Evolutionary conservation across 1,140 invertebrate species (phyloP), one percentile per base, ranked within the genome.

Genomic region (Nilaparvata lugens): DNA sequence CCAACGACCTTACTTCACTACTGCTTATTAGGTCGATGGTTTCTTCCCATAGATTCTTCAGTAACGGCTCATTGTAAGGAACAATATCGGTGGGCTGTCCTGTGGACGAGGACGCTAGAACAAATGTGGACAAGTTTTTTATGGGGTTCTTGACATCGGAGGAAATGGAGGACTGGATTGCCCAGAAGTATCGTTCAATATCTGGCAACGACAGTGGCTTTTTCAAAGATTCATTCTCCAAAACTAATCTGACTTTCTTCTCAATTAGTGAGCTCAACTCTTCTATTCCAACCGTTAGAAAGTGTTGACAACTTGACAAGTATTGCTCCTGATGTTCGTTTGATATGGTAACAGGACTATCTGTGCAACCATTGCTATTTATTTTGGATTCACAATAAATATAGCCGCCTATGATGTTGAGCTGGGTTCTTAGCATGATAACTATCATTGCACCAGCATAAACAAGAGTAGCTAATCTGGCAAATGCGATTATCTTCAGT

Each of bases 341-440:
- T 19, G 16, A 18, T 48, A 48, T 18, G 11, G 18, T 23, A 7
- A 81, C 76, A 60, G 78, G 77, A 5, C 74, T 67, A n/a, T 74
- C 73, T 11, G 76, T 73, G 5, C 66, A 62, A 9, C 70, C 69
- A 45, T 76, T 65, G 3, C 70, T 59, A 48, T 69, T 68, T 69
- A 70, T n/a, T n/a, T n/a, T 67, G 51, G 73, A 76, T 7, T 81
- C 81, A 68, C 90, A 84, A 68, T 88, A 93, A 43, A 93, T 80
- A 69, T 93, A 89, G 2, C 91, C 92, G 28, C 91, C 91, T 43
- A 95, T 81, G 5, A 97, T 75, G 71, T 89, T 94, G 1, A 95
- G 74, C 72, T 95, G 92, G 45, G 95, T 84, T 63, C 89, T 80
- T 51, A 95, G 72, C 23, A 88, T 82, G 11, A 89, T 79, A 55